phyloP scores from a whole-genome alignment of 2,888 invertebrate species.

The Nudaria mundana region DNA sequence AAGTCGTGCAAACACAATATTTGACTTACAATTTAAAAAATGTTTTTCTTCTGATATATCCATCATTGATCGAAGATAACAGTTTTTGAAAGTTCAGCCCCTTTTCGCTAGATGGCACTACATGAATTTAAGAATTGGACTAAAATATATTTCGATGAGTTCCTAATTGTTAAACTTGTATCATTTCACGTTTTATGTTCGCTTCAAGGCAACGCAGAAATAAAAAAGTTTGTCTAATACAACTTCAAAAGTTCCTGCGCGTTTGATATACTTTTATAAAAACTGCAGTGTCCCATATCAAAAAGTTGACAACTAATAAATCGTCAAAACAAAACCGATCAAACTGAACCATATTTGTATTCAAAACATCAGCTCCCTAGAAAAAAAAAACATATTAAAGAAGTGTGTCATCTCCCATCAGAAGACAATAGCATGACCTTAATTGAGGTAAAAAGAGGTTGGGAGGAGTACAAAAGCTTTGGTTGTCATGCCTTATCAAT shows the following conservation, averaged over 20 bases:
- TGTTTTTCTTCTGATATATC: too few relatives aligned
- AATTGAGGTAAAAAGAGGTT: constrained; percentile 69
- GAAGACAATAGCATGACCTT: constrained; percentile 67
- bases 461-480: constrained; percentile 64
- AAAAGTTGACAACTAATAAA: constrained; percentile 64
- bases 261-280: constrained; percentile 39
- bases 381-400: constrained; percentile 43
- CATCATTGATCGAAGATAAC: too few relatives aligned
- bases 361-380: constrained; percentile 66
- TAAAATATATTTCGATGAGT: too few relatives aligned
- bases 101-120: too few relatives aligned
- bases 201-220: not conserved
- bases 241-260: not conserved
- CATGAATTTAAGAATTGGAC: too few relatives aligned
- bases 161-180: too few relatives aligned
- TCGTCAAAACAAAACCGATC: constrained; percentile 62
- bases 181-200: too few relatives aligned
- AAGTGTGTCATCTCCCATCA: constrained; percentile 71
- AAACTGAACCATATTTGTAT: constrained; percentile 73
- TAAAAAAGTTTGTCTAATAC: not conserved
- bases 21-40: too few relatives aligned
- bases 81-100: too few relatives aligned
- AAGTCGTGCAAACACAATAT: too few relatives aligned
- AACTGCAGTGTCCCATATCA: constrained; percentile 36
- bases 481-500: constrained; percentile 78